Evolutionary conservation across 2,113 vertebrate genomes (phyloP), one percentile per base, ranked within the genome.

Genomic region (Macroglossus sobrinus): DNA sequence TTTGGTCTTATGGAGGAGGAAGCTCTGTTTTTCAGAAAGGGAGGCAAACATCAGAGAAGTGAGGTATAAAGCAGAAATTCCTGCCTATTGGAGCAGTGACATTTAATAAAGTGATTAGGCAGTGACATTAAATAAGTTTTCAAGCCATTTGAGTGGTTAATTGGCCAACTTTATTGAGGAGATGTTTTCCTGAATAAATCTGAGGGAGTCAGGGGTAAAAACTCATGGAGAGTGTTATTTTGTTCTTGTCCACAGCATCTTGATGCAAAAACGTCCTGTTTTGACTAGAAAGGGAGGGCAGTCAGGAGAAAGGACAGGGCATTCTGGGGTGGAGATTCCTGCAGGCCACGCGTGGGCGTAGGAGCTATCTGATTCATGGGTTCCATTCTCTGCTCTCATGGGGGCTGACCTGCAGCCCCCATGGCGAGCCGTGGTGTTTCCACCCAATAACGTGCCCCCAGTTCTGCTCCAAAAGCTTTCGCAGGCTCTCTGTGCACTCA

Each of bases 61-160:
- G 87, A 94, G 59, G 55, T 50, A 50, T 68, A 30, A 92, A 93
- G 76, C 84, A 68, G 75, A 93, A 80, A 68, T 78, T 22, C 75
- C 50, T 95, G 94, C 84, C 80, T 43, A 21, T 26, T 10, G 45
- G 93, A 92, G 96, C 96, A 96, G 81, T 97, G 97, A 96, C 96
- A 97, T 97, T 98, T 97, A 85, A 88, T 97, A 91, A 97, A 97
- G 64, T 95, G 95, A 98, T 98, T 98, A 97, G 91, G 92, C 97
- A 96, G 94, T 97, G 97, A 97, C 97, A 97, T 98, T 98, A 97
- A 97, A 86, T 96, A 95, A 79, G 88, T 93, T 96, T 92, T 97
- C 90, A 95, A 97, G 96, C 53, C 95, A 96, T 97, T 95, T 97
- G 96, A 95, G 96, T 97, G 88, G 91, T 93, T 97, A 97, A 97